These are phyloP conservation scores for Malacosoma neustria DNA, from an alignment of 2,888 invertebrate species.

Conservation along the genomic window DNA sequence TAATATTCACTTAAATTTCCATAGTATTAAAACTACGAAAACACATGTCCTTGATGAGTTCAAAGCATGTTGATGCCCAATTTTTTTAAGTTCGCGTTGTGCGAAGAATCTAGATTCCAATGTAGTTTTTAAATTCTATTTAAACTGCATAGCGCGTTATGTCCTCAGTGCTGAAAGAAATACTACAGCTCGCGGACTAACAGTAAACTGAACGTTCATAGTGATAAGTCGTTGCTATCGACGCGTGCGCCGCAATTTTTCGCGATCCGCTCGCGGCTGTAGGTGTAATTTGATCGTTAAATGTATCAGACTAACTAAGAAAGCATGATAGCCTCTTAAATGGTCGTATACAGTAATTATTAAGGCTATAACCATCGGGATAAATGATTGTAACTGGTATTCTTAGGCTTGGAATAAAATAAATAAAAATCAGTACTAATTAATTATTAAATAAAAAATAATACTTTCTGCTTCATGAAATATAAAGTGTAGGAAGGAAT, in stretches of 20 bases:
- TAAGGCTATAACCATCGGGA: too few relatives aligned
- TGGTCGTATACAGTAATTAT: background rate
- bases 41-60: background rate
- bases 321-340: background rate
- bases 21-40: background rate
- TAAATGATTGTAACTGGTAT: too few relatives aligned
- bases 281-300: background rate
- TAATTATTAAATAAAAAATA: too few relatives aligned
- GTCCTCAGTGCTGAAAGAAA: background rate
- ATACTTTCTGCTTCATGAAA: too few relatives aligned
- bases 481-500: too few relatives aligned
- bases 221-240: background rate
- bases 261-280: background rate
- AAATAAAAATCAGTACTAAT: too few relatives aligned
- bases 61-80: background rate
- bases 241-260: background rate
- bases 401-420: too few relatives aligned
- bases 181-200: background rate
- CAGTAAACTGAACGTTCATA: background rate
- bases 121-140: background rate
- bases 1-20: conserved; percentile 1
- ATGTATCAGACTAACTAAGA: background rate
- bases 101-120: background rate
- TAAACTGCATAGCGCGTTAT: background rate
- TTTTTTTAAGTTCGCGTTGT: background rate